Evolutionary conservation across 2,888 invertebrate genomes (phyloP).

Genomic region (Piscicola geometra): DNA sequence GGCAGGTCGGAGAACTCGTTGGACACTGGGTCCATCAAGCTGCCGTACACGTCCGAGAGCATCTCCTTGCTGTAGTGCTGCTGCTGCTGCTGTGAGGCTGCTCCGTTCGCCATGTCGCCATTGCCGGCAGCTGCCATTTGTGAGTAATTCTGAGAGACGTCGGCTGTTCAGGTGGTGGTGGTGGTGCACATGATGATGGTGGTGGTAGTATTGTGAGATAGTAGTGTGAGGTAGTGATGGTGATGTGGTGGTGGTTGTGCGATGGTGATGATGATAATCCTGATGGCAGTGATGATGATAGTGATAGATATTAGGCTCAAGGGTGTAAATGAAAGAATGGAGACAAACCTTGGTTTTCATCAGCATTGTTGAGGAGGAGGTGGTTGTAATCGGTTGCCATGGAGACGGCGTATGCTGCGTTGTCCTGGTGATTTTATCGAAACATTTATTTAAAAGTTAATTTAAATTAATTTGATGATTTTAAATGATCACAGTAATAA

Average conservation of each 20-base stretch:
- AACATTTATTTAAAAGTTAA: background rate
- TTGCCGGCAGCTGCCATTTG: conserved; percentile 2
- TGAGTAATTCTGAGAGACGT: conserved; percentile 8
- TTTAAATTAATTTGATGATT: no score
- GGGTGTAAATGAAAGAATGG: background rate
- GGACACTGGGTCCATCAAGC: conserved; percentile 18
- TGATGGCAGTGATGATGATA: no score
- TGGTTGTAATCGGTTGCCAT: conserved; percentile 23
- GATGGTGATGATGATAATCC: background rate
- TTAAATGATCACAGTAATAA: no score
- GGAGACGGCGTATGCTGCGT: conserved; percentile 2
- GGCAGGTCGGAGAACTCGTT: conserved; percentile 26
- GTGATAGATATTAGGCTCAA: background rate
- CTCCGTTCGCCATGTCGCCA: background rate
- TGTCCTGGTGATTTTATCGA: background rate
- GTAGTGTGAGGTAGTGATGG: background rate
- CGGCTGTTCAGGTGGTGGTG: background rate
- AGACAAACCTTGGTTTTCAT: conserved; percentile 22
- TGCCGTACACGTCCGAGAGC: conserved; percentile 28
- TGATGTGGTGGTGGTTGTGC: background rate
- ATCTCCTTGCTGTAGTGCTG: conserved; percentile 32
- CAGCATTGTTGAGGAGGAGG: conserved; percentile 17
- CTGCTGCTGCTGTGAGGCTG: conserved; percentile 15
- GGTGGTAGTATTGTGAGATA: background rate
- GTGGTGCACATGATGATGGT: background rate